Evolutionary conservation across 2,888 invertebrate species (phyloP).

Genomic region (Gastracanthus pulcherrimus): DNA sequence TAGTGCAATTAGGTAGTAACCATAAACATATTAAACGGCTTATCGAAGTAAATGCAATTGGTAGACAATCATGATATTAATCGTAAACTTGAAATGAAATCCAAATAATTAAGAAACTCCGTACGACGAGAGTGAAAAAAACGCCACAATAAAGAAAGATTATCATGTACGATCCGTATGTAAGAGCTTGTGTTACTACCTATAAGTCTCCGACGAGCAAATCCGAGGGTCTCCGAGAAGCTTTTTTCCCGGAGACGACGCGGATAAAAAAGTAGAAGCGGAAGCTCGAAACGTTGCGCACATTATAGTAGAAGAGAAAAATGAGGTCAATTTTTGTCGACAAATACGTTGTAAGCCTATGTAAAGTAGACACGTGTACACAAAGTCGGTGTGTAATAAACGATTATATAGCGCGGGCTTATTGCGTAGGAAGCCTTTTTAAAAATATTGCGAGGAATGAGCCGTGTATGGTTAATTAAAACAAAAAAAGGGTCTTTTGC

Average conservation of each 20-base stretch:
- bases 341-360: constrained; percentile 65
- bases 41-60: constrained; percentile 30
- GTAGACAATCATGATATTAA: constrained; percentile 37
- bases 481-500: constrained; percentile 26
- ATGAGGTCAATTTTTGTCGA: constrained; percentile 66
- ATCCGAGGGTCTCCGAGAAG: neutral
- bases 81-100: neutral
- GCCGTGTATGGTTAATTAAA: neutral
- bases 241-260: too few relatives aligned
- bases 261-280: neutral
- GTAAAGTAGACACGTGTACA: constrained; percentile 31
- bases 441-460: neutral
- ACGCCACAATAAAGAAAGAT: neutral
- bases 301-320: constrained; percentile 43
- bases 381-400: constrained; percentile 13
- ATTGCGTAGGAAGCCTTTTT: constrained; percentile 28
- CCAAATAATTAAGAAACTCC: neutral
- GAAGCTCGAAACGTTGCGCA: constrained; percentile 5
- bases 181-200: constrained; percentile 30
- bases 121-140: neutral
- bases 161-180: neutral
- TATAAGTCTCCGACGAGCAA: neutral
- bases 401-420: neutral
- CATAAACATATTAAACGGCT: constrained; percentile 6
- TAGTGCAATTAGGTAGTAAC: constrained; percentile 28